Evolutionary conservation across 2,113 vertebrate genomes (phyloP), one percentile per base, ranked within the genome.

Genomic region (Anthoscopus minutus): DNA sequence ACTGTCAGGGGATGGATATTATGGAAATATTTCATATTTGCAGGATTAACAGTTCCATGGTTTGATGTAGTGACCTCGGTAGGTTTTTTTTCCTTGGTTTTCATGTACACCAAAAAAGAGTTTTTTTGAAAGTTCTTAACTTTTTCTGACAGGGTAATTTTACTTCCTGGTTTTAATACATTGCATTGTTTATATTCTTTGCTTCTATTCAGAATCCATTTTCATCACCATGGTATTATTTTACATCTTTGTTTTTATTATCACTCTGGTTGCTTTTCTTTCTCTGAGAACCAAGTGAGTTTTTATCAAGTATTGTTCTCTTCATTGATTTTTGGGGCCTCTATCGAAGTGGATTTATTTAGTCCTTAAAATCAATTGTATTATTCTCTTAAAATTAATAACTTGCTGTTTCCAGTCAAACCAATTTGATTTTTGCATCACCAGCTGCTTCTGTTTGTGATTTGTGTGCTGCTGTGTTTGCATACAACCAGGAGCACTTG

Each of bases 401-500:
- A 9, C 8, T 67, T 60, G 9, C 51, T 89, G 78, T 72, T 85
- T 94, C 70, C 57, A 67, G 2, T 74, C 51, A 64, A 66, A 67
- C 40, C 14, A 38, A 15, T 50, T n/a, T 40, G 54, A 20, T 77
- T 88, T 94, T 78, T 86, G 27, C 53, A 80, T 53, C 51, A 17
- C 14, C 82, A 86, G n/a, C 88, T 86, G 85, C n/a, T 13, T 56
- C 7, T 48, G 9, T 69, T 48, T 77, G 50, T 89, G 42, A 33
- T 85, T 64, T 57, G 4, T n/a, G 3, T 81, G 73, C 45, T 69
- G 0, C 85, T 37, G 37, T 66, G 67, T 96, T 96, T 96, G 96
- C 96, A 96, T 93, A 90, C 42, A 77, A 9, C n/a, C 88, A 60
- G 11, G 7, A 85, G 50, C 66, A 61, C 76, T 95, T 94, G 96